These are phyloP conservation scores for Selenia dentaria DNA, from an alignment of 2,888 invertebrate species.

Conservation along the genomic window DNA sequence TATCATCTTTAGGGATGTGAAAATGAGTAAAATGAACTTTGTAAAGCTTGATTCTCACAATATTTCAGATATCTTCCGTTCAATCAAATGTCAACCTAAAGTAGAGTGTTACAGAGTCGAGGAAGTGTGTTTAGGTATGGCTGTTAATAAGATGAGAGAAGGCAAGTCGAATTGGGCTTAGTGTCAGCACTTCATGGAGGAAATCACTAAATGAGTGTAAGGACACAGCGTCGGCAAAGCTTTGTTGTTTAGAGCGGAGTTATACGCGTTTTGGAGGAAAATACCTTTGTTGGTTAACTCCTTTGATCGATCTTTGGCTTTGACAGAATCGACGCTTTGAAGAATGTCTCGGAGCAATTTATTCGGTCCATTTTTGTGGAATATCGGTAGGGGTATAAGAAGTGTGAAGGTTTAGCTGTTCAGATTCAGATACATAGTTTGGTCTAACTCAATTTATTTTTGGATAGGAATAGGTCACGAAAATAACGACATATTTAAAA, in stretches of 20 bases:
- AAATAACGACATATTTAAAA: too few species aligned
- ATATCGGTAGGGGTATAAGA: neutral
- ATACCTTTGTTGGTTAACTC: conserved; percentile 9
- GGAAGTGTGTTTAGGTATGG: conserved; percentile 24
- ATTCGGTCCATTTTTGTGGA: conserved; percentile 4
- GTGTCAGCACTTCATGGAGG: conserved; percentile 79
- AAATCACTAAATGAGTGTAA: conserved; percentile 54
- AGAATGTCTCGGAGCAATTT: conserved; percentile 3
- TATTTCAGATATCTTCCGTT: neutral
- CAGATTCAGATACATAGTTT: neutral
- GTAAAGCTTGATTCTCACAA: neutral
- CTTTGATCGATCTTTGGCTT: conserved; percentile 28
- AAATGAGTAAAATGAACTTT: neutral
- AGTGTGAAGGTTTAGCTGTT: neutral
- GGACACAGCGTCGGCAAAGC: conserved; percentile 43
- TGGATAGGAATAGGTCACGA: too few species aligned
- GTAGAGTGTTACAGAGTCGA: conserved; percentile 21
- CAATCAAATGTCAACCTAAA: conserved; percentile 41
- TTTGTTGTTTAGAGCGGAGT: conserved; percentile 64
- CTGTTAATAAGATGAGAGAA: conserved; percentile 62
- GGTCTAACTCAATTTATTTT: too few species aligned
- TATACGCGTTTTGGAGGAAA: conserved; percentile 53
- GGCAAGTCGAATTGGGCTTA: conserved; percentile 72
- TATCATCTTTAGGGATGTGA: neutral
- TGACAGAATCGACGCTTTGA: conserved; percentile 21